These are phyloP conservation scores for Prorops nasuta DNA, from an alignment of 1,140 invertebrate genomes.

Conservation along the genomic window DNA sequence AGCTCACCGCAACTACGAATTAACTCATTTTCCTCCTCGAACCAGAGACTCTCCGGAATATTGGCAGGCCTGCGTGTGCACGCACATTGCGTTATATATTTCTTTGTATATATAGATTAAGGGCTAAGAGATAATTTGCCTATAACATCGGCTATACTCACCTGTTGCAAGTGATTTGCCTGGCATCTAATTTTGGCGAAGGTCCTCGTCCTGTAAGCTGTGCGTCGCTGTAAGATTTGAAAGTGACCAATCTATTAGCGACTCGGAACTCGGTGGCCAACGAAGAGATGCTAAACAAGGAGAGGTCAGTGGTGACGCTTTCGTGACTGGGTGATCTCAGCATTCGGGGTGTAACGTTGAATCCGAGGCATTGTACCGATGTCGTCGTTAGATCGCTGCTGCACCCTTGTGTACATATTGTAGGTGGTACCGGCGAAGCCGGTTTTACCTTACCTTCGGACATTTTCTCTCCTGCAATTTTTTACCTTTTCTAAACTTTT, in stretches of 20 bases:
- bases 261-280: slow-evolving; percentile 65
- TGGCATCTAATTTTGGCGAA: slow-evolving; percentile 68
- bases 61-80: slow-evolving; percentile 53
- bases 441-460: slow-evolving; percentile 39
- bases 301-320: slow-evolving; percentile 78
- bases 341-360: slow-evolving; percentile 62
- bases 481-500: no score
- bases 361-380: slow-evolving; percentile 40
- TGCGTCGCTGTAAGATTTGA: slow-evolving; percentile 58
- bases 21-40: slow-evolving; percentile 74
- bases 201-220: slow-evolving; percentile 61
- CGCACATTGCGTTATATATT: neutral
- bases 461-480: slow-evolving; percentile 22
- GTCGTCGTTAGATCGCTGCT: slow-evolving; percentile 41
- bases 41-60: slow-evolving; percentile 68
- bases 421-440: slow-evolving; percentile 26
- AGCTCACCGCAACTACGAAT: slow-evolving; percentile 75
- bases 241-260: slow-evolving; percentile 58
- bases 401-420: slow-evolving; percentile 14
- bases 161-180: slow-evolving; percentile 46
- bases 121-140: neutral
- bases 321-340: slow-evolving; percentile 78
- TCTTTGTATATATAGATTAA: neutral
- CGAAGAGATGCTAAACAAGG: slow-evolving; percentile 76
- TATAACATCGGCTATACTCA: slow-evolving; percentile 14